Percentiles rank a stretch among this genome's conserved stretches.
phyloP scores from a whole-genome alignment of 2,888 invertebrate species.

The Andrena minutula region DNA sequence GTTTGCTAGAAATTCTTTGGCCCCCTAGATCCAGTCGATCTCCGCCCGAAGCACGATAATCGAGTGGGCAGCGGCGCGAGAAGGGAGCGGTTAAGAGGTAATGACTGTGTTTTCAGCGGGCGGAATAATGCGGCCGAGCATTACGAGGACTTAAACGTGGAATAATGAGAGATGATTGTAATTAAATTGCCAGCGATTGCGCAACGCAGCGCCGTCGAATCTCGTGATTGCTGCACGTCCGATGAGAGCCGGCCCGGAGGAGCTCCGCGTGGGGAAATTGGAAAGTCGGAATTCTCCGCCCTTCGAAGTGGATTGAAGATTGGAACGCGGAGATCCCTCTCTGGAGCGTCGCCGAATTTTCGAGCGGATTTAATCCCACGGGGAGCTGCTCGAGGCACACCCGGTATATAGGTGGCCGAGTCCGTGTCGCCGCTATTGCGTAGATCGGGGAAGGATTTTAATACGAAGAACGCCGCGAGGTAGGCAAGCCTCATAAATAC shows the following conservation, averaged over 20 bases:
- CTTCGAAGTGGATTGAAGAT: neutral
- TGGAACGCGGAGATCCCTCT: neutral
- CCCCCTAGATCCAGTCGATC: neutral
- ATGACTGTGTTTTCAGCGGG: constrained; percentile 35
- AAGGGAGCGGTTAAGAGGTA: constrained; percentile 35
- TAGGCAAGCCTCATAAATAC: constrained; percentile 82
- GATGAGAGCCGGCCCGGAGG: neutral
- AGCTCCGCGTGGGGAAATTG: neutral
- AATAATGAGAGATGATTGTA: constrained; percentile 38
- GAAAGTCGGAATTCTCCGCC: neutral
- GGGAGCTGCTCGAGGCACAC: constrained; percentile 30
- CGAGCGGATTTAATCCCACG: neutral
- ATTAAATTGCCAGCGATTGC: constrained; percentile 40
- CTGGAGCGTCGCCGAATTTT: neutral
- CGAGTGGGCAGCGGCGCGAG: neutral
- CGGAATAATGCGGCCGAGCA: constrained; percentile 45
- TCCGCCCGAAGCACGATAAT: constrained; percentile 23
- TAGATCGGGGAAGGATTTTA: constrained; percentile 70
- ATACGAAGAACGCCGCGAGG: constrained; percentile 72
- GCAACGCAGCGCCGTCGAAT: constrained; percentile 3
- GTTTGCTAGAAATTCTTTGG: constrained; percentile 7
- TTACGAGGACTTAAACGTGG: constrained; percentile 23
- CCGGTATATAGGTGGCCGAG: constrained; percentile 53
- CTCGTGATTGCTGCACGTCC: constrained; percentile 11
- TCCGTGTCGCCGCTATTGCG: constrained; percentile 41